Conservation (phyloP, 2,113 vertebrate species). For the Myiozetetes cayanensis region DNA sequence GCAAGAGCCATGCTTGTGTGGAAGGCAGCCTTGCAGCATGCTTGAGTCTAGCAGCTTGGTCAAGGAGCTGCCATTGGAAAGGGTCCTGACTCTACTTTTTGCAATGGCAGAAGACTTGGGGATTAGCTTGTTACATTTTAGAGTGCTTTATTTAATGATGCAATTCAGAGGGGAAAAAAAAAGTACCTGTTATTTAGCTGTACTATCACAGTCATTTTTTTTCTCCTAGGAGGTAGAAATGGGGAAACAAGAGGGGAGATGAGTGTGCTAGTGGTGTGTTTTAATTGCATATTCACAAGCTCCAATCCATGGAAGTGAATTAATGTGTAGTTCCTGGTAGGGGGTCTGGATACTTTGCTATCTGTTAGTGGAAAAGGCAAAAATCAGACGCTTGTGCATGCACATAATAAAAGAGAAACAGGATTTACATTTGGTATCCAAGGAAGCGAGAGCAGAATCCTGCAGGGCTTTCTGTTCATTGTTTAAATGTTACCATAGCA, state of each 20-base stretch:
- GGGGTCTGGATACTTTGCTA: neutral
- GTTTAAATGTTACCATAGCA: conserved; percentile 80
- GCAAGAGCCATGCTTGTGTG: neutral
- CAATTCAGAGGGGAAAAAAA: neutral
- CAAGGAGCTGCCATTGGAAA: neutral
- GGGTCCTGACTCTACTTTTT: neutral
- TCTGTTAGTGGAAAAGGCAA: neutral
- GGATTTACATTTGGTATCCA: conserved; percentile 60
- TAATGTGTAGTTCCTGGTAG: accelerated
- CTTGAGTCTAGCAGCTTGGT: neutral
- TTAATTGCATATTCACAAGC: neutral
- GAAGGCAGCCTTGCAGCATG: neutral
- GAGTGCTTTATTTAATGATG: neutral
- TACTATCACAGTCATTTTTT: neutral
- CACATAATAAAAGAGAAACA: conserved; percentile 16
- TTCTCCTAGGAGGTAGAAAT: neutral
- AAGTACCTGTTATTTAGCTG: neutral
- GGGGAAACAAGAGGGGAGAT: neutral
- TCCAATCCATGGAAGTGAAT: neutral
- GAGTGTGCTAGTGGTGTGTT: neutral
- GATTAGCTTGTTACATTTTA: neutral
- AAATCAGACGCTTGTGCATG: conserved; percentile 6
- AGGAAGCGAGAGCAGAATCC: conserved; percentile 61
- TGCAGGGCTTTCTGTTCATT: conserved; percentile 74
- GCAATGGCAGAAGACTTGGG: neutral